Evolutionary conservation across 2,113 vertebrate genomes (phyloP).

Genomic region (Chamaetylas fuelleborni): DNA sequence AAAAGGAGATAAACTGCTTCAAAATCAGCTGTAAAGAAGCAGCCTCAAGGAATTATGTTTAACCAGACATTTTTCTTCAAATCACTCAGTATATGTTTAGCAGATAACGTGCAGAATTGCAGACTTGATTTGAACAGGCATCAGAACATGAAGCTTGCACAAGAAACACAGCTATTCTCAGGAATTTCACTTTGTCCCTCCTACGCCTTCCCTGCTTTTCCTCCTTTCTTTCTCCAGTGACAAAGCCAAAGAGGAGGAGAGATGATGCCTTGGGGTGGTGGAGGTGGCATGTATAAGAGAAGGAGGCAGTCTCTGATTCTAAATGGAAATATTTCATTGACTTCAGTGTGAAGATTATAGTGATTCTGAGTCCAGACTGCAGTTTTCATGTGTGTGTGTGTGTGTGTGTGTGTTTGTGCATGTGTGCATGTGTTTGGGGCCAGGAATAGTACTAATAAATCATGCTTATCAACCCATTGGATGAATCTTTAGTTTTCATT

Average conservation of each 20-base stretch:
- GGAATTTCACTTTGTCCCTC: background rate
- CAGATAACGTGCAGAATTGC: background rate
- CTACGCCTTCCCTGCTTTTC: background rate
- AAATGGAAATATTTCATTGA: background rate
- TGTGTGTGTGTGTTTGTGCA: background rate
- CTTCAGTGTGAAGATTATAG: background rate
- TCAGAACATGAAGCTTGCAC: background rate
- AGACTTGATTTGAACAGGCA: background rate
- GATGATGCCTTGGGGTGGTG: background rate
- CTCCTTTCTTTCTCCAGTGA: background rate
- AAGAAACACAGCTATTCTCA: background rate
- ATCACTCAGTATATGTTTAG: background rate
- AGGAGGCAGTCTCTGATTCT: background rate
- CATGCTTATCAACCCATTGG: background rate
- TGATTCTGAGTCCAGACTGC: background rate
- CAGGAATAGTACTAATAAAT: background rate
- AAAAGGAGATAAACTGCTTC: background rate
- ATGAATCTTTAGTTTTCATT: background rate
- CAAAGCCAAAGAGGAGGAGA: background rate
- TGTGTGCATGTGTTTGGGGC: rapidly evolving
- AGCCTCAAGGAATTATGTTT: background rate
- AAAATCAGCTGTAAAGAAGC: background rate
- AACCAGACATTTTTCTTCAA: background rate
- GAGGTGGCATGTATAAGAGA: background rate
- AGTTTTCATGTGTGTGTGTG: background rate